Conservation (phyloP, 23 tunicate species). For the Halocynthia aurantium region DNA sequence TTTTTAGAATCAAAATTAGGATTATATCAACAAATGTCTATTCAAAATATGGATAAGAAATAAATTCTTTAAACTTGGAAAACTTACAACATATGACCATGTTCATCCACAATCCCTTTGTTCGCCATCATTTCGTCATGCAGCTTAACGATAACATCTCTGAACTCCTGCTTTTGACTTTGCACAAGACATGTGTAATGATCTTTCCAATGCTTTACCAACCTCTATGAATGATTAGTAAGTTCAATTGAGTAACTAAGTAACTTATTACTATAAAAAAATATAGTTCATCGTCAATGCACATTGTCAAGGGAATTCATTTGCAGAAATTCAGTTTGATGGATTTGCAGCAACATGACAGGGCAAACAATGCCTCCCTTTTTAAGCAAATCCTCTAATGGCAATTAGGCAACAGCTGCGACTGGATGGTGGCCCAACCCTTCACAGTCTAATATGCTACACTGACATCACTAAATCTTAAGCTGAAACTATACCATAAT, state of each 20-base stretch:
- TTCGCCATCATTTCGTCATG: slow-evolving; percentile 54
- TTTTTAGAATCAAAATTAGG: not conserved
- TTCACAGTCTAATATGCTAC: not conserved
- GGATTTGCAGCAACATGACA: too few relatives aligned
- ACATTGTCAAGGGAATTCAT: too few relatives aligned
- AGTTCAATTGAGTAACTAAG: too few relatives aligned
- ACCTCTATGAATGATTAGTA: slow-evolving; percentile 16
- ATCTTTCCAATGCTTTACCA: slow-evolving; percentile 32
- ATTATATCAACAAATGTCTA: not conserved
- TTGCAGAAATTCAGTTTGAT: too few relatives aligned
- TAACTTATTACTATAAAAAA: too few relatives aligned
- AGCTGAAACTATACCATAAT: not conserved
- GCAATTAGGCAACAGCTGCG: too few relatives aligned
- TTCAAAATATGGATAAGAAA: not conserved
- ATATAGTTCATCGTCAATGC: too few relatives aligned
- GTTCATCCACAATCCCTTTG: slow-evolving; percentile 39
- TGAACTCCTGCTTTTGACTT: slow-evolving; percentile 55
- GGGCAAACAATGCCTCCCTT: too few relatives aligned
- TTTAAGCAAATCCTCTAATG: too few relatives aligned
- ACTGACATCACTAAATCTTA: not conserved
- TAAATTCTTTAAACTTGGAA: not conserved
- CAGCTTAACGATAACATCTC: slow-evolving; percentile 40
- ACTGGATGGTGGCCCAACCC: not conserved
- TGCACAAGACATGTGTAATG: slow-evolving; percentile 28
- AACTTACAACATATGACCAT: slow-evolving; percentile 55